Evolutionary conservation across 2,888 invertebrate genomes (phyloP).

Genomic region (Punctoribates punctum): DNA sequence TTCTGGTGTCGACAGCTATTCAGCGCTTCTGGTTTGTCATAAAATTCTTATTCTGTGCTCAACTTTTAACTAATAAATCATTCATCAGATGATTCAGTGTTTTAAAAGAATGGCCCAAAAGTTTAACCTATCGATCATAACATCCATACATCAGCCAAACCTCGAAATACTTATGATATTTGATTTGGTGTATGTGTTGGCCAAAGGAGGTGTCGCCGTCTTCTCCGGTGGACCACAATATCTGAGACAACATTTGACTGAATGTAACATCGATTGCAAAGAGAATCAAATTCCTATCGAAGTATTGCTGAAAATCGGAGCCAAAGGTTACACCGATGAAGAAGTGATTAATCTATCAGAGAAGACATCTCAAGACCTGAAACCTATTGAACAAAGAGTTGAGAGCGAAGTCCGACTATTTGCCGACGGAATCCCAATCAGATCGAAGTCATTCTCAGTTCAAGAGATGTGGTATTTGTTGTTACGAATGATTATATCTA

Average conservation of each 20-base stretch:
- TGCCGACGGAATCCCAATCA: neutral
- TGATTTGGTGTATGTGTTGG: neutral
- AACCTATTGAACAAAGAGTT: neutral
- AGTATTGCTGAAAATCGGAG: neutral
- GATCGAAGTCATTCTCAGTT: neutral
- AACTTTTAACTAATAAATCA: neutral
- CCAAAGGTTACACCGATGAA: neutral
- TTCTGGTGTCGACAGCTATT: conserved; percentile 13
- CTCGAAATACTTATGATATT: neutral
- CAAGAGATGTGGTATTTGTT: neutral
- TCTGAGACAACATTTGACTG: neutral
- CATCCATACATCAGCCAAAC: conserved; percentile 28
- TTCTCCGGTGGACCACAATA: conserved; percentile 1
- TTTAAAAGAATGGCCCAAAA: neutral
- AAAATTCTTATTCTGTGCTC: neutral
- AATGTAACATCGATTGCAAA: neutral
- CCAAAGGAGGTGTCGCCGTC: neutral
- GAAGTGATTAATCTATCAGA: neutral
- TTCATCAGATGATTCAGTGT: neutral
- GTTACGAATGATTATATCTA: neutral
- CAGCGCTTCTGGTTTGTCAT: neutral
- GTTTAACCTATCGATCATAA: neutral
- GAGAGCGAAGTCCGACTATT: neutral
- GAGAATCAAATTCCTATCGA: too few species aligned
- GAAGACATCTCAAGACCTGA: neutral